These are phyloP conservation scores for Aspidiotus rigidus DNA, from an alignment of 2,888 invertebrate genomes.

Conservation along the genomic window DNA sequence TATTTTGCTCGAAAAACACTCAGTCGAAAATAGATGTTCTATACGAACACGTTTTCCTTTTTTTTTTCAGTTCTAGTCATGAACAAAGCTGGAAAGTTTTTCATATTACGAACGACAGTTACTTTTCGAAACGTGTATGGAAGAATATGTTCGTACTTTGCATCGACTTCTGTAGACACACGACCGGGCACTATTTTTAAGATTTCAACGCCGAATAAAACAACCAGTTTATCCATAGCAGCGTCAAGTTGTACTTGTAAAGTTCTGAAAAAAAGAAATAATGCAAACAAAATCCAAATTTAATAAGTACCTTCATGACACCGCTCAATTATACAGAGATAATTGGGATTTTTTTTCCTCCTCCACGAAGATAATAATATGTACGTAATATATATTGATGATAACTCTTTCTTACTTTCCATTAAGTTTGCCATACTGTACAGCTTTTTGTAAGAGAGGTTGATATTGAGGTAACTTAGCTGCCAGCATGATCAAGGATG, in stretches of 20 bases:
- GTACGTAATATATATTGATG: neutral
- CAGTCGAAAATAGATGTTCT: too few species aligned
- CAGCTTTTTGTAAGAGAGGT: conserved; percentile 77
- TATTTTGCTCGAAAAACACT: too few species aligned
- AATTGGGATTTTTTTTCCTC: neutral
- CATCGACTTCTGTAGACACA: conserved; percentile 94
- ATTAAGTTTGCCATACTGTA: conserved; percentile 67
- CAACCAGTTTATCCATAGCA: conserved; percentile 88
- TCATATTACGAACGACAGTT: neutral
- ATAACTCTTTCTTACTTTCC: conserved; percentile 48
- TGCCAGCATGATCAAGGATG: conserved; percentile 90
- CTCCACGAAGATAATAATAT: neutral
- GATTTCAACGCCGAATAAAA: conserved; percentile 93
- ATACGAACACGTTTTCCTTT: too few species aligned
- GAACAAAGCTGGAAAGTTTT: neutral
- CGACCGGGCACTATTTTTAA: conserved; percentile 94
- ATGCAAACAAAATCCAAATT: neutral
- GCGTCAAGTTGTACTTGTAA: conserved; percentile 65
- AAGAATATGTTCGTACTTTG: conserved; percentile 51
- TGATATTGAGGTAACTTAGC: conserved; percentile 90
- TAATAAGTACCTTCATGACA: neutral
- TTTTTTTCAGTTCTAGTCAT: too few species aligned
- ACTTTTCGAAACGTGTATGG: neutral
- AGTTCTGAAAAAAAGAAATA: conserved; percentile 47
- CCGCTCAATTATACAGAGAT: too few species aligned